These are phyloP conservation scores for Pteruthius melanotis DNA, from an alignment of 2,113 vertebrate genomes.

Conservation along the genomic window DNA sequence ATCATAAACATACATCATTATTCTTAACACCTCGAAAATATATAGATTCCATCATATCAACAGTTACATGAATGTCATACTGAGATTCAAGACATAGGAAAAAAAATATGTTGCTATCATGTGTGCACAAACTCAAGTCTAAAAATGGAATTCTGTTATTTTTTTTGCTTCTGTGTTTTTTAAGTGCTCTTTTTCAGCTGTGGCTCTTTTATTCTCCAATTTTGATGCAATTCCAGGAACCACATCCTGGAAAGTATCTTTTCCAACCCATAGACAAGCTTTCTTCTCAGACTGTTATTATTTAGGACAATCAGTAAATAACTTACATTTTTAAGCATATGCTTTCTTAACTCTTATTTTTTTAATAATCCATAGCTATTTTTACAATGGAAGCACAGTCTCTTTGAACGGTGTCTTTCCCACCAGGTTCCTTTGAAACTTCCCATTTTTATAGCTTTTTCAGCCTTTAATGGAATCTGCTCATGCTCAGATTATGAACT, in stretches of 20 bases:
- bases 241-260: neutral
- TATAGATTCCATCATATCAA: neutral
- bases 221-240: neutral
- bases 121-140: neutral
- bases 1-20: neutral
- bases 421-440: neutral
- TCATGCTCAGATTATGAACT: neutral
- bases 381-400: neutral
- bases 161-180: neutral
- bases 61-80: neutral
- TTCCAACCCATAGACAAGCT: neutral
- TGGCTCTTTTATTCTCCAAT: neutral
- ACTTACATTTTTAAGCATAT: neutral
- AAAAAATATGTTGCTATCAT: neutral
- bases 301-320: neutral
- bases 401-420: neutral
- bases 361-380: neutral
- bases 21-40: neutral
- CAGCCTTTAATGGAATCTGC: neutral
- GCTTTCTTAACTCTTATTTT: neutral
- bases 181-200: neutral
- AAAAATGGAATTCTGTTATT: neutral
- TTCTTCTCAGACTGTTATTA: neutral
- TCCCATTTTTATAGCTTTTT: neutral
- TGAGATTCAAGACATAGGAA: neutral